Evolutionary conservation across 1,140 invertebrate genomes (phyloP), one percentile per base, ranked within the genome.

Genomic region (Eueides isabella): DNA sequence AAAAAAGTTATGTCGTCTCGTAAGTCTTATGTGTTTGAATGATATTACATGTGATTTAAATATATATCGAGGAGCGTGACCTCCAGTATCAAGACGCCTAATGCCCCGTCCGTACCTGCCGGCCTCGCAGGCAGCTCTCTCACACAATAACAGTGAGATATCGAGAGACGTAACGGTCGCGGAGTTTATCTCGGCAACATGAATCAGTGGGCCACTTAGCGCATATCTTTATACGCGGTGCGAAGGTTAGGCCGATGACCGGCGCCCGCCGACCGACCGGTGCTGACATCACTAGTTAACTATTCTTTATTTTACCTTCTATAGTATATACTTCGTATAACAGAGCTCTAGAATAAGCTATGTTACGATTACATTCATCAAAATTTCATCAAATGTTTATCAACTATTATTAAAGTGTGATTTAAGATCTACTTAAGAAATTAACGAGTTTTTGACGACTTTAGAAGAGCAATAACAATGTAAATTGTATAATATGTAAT

Each of bases 201-300:
- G 67, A 69, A 69, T 69, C 67, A 61, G 67, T 69, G 67, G 55
- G 23, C 48, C 44, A 69, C 67, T 69, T 61, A 69, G 48, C 67
- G 67, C 67, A 31, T 69, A 69, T 69, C 67, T 69, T 12, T 69
- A 61, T 61, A 69, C 63, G 48, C 73, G 65, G 67, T 71, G 48
- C 64, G 67, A 73, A 79, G 78, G 78, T 75, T 67, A 75, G 79
- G 76, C 72, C 75, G 75, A 73, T 75, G 79, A 79, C 79, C 76
- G 65, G 69, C 66, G 72, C 61, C 67, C 44, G 67, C 55, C 26
- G 44, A 19, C 23, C 48, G 48, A 1, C 48, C 48, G 23, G 7
- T 55, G 23, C 48, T 55, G 48, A 55, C 48, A 55, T 55, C 48
- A 55, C 48, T 55, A 55, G 9, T 55, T 55, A 55, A 55, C 48